A percentile compares a stretch with the other conserved stretches of the same genome.
Evolutionary conservation across 1,140 invertebrate genomes (phyloP).

Genomic region (Drosophila kohkoa): DNA sequence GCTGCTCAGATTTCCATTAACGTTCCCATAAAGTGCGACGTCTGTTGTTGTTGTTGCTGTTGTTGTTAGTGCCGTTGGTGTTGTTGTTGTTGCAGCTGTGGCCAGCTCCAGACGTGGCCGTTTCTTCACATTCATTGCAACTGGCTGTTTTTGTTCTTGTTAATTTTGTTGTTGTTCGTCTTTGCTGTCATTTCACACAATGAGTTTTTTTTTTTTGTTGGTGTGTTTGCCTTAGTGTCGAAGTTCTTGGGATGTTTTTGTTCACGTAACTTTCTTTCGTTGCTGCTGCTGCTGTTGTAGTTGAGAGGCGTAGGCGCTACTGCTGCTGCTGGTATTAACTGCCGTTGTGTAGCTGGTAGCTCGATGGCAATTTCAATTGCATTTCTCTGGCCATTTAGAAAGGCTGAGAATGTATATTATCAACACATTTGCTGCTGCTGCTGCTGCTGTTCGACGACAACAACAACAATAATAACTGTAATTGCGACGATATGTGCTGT

Average conservation of each 20-base stretch:
- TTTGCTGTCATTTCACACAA: constrained; percentile 28
- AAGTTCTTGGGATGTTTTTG: neutral
- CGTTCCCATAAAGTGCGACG: constrained; percentile 32
- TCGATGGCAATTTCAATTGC: constrained; percentile 33
- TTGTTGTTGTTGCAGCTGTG: constrained; percentile 39
- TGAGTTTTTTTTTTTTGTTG: neutral
- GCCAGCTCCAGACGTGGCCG: constrained; percentile 72
- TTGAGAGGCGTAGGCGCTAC: constrained; percentile 27
- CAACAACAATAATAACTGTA: constrained; percentile 44
- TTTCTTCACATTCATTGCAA: constrained; percentile 67
- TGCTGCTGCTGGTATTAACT: constrained; percentile 32
- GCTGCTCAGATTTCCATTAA: neutral
- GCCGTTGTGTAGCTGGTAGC: constrained; percentile 21
- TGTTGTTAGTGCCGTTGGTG: constrained; percentile 17
- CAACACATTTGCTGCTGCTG: constrained; percentile 44
- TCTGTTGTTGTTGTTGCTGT: constrained; percentile 38
- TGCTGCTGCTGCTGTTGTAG: constrained; percentile 16
- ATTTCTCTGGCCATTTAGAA: constrained; percentile 36
- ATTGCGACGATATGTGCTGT: constrained; percentile 42
- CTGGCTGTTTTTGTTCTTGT: neutral
- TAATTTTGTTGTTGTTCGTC: neutral
- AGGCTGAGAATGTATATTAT: neutral
- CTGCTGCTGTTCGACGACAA: neutral
- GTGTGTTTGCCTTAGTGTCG: neutral
- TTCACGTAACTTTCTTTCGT: constrained; percentile 37